Evolutionary conservation across 2,797 vertebrate genomes (phyloP).

Genomic region (Melanotaenia trifasciata): DNA sequence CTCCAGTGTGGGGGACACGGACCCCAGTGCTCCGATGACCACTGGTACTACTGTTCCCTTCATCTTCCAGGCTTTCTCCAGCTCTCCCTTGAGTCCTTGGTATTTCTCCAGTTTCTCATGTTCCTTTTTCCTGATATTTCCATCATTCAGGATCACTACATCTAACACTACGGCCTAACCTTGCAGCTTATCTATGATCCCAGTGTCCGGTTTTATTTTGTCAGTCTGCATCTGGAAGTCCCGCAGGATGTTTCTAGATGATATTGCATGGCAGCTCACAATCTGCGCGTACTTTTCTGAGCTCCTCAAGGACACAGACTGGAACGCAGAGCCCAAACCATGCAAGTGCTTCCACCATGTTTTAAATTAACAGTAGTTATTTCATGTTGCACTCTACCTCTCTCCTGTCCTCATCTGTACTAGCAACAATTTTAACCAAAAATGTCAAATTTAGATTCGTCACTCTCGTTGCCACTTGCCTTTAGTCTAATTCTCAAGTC

Average conservation of each 20-base stretch:
- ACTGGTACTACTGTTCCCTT: too few relatives aligned
- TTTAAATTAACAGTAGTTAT: neutral
- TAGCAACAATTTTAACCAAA: neutral
- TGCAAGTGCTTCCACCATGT: neutral
- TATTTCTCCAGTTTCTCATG: too few relatives aligned
- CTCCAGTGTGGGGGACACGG: too few relatives aligned
- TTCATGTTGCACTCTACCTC: neutral
- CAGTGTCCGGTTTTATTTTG: too few relatives aligned
- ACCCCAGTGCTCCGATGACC: too few relatives aligned
- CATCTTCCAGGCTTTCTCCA: too few relatives aligned
- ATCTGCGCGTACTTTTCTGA: neutral
- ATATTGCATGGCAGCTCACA: neutral
- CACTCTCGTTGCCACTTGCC: neutral
- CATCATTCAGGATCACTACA: too few relatives aligned
- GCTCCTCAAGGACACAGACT: neutral
- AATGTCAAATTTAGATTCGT: neutral
- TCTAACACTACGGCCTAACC: too few relatives aligned
- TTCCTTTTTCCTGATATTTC: too few relatives aligned
- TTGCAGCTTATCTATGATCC: too few relatives aligned
- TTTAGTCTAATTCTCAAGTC: neutral
- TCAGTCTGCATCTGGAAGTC: too few relatives aligned
- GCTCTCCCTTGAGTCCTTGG: too few relatives aligned
- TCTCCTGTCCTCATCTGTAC: neutral
- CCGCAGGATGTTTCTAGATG: neutral
- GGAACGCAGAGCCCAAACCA: neutral